Conservation (phyloP, 2,113 vertebrate species). For the Aepyceros melampus region DNA sequence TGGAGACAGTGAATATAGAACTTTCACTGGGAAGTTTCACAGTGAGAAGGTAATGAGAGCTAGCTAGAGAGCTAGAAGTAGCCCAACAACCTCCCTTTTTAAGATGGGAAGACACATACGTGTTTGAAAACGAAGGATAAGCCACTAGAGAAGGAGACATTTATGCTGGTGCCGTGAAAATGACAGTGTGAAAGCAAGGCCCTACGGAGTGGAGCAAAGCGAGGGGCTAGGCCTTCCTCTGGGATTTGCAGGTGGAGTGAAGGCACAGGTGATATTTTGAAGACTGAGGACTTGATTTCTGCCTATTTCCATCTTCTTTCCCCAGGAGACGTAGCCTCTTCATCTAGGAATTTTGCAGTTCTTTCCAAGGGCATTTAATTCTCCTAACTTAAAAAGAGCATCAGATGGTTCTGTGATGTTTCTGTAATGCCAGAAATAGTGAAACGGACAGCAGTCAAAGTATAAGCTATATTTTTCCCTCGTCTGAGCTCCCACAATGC, state of each 20-base stretch:
- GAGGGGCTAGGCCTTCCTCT: neutral
- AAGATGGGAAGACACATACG: neutral
- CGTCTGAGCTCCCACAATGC: neutral
- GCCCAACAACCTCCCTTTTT: neutral
- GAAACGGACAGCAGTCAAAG: neutral
- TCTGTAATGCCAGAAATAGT: neutral
- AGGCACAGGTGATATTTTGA: neutral
- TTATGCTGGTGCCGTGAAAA: neutral
- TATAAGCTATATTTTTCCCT: neutral
- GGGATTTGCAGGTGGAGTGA: neutral
- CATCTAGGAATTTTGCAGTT: neutral
- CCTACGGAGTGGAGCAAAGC: neutral
- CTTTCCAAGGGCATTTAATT: neutral
- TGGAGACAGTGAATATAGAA: neutral
- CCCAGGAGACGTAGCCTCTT: neutral
- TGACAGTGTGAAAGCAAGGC: neutral
- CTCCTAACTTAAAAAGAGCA: neutral
- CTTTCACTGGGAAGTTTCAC: neutral
- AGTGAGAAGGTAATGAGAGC: neutral
- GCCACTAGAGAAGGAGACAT: neutral
- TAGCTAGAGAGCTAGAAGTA: neutral
- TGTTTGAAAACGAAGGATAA: conserved; percentile 11
- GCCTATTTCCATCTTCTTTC: neutral
- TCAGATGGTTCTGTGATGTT: neutral
- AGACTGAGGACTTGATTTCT: neutral